Conservation (phyloP, 2,797 vertebrate genomes). For the Anas capensis region DNA sequence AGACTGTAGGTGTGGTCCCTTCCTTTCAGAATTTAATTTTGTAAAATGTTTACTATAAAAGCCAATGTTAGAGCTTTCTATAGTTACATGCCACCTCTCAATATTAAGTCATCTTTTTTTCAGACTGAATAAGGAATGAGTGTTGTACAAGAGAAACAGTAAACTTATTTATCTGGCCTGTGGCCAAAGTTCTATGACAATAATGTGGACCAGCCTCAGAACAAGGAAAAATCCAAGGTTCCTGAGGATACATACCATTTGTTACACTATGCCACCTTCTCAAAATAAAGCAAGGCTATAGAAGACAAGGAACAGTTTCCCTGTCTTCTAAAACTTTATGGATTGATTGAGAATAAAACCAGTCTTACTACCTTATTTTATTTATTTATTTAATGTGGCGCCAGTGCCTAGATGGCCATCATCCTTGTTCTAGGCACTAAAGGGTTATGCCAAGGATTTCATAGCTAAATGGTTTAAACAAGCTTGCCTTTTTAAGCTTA, state of each 20-base stretch:
- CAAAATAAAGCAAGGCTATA: background rate
- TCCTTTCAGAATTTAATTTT: conserved; percentile 11
- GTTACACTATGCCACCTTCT: background rate
- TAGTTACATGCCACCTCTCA: background rate
- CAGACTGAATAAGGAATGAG: background rate
- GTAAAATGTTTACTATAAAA: background rate
- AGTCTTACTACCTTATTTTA: background rate
- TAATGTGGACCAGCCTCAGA: background rate
- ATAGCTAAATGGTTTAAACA: background rate
- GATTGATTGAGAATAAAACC: background rate
- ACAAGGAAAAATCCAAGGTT: background rate
- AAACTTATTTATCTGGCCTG: background rate
- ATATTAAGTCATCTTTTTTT: background rate
- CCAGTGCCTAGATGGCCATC: background rate
- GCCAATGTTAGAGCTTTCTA: background rate
- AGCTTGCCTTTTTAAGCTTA: background rate
- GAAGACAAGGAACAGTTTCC: background rate
- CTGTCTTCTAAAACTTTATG: no score
- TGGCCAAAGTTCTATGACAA: background rate
- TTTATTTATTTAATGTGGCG: background rate
- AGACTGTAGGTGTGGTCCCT: conserved; percentile 45
- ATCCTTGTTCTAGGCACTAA: background rate
- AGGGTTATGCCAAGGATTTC: background rate
- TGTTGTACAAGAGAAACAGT: background rate
- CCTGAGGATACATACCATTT: background rate